Base-by-base conservation (phyloP, 2,888 invertebrate genomes). In the Cetonia aurata region DNA sequence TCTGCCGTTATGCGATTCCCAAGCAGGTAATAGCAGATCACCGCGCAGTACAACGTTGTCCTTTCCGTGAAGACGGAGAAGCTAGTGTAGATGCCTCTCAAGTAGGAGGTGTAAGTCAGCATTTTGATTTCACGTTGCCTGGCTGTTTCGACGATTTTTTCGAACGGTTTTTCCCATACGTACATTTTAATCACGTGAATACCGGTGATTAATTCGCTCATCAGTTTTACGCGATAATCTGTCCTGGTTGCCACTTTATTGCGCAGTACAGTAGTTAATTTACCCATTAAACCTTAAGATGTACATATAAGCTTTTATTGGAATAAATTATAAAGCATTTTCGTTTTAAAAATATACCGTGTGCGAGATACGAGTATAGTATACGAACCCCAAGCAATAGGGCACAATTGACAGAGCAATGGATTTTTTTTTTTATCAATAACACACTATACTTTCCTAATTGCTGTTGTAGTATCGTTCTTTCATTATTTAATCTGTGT, bases 101-200 rank as follows among this genome's bases (percentile, higher is more conserved):
- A 87, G 84, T 90, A 90, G 0, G 92, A 90, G 4, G 91, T 90
- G 67, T 87, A 85, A 74, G 88, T 86, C 65, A 93, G 87, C 60
- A 89, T 87, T 72, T 87, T 86, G 13, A 94, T 89, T 86, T 95
- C 95, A 69, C 87, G 81, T 77, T 86, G 87, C 79, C 93, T 83
- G 0, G 91, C 87, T 3, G 87, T 78, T 57, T 86, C 87, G 0
- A 93, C 87, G 57, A 92, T 79, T 41, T 88, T 86, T 53, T 89
- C 89, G 78, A 93, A 93, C 0, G 92, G 90, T 73, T 88, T 89
- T 79, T 93, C 93, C 88, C 93, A 93, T 0, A 92, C 90, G 79
- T 92, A 93, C 92, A 93, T 92, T 82, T 93, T 93, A 75, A 93
- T 92, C 1, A 93, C 91, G 78, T 91, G 88, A 75, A 93, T 92